Evolutionary conservation across 2,888 invertebrate genomes (phyloP).

Genomic region (Leistus spinibarbis): DNA sequence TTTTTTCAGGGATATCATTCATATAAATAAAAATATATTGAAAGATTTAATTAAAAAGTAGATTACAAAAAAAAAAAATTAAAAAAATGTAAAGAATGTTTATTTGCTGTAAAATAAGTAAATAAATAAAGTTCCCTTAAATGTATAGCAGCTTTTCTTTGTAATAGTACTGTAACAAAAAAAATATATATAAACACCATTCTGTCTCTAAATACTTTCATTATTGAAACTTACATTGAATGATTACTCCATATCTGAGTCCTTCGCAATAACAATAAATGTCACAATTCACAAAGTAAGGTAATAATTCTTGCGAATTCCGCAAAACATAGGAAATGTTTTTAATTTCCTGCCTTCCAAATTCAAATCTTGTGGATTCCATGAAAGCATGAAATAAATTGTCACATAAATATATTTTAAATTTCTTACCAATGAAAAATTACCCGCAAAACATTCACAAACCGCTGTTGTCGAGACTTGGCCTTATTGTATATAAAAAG

Average conservation of each 20-base stretch:
- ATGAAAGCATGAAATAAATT: too few species aligned
- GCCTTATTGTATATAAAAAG: too few species aligned
- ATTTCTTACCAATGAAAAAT: too few species aligned
- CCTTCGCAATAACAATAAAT: too few species aligned
- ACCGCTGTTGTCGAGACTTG: too few species aligned
- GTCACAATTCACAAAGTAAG: too few species aligned
- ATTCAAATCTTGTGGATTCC: neutral
- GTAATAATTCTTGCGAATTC: too few species aligned
- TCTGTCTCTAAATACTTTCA: neutral
- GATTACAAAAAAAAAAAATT: conserved; percentile 9
- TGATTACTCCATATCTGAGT: too few species aligned
- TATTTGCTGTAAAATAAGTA: conserved; percentile 35
- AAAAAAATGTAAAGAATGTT: conserved; percentile 36
- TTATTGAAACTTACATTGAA: neutral
- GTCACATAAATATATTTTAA: too few species aligned
- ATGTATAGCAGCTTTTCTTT: conserved; percentile 17
- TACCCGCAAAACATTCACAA: too few species aligned
- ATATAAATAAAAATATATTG: neutral
- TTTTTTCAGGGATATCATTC: conserved; percentile 27
- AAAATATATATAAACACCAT: neutral
- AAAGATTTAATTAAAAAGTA: conserved; percentile 19
- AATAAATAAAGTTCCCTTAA: conserved; percentile 39
- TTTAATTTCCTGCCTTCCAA: neutral
- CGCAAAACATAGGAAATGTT: too few species aligned
- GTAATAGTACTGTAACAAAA: neutral